Percentiles rank a stretch among this genome's conserved stretches.
Evolutionary conservation across 2,113 vertebrate species (phyloP).

Genomic region (Laticauda laticaudata): DNA sequence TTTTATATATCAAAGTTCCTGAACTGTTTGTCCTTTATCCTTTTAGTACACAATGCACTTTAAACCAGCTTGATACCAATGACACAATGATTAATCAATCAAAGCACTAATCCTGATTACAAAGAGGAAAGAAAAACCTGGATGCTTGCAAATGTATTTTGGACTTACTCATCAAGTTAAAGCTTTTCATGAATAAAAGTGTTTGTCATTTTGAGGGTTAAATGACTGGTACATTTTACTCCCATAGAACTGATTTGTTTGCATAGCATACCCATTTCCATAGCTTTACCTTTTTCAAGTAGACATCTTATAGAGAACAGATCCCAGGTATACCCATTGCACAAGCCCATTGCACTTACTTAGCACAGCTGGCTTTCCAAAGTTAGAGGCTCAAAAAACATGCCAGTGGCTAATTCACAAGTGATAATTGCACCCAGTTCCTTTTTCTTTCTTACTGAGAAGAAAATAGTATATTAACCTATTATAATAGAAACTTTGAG

Average conservation of each 20-base stretch:
- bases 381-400: conserved; percentile 24
- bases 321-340: conserved; percentile 29
- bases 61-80: neutral
- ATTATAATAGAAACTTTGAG: neutral
- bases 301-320: conserved; percentile 21
- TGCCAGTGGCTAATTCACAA: conserved; percentile 25
- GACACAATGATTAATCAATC: conserved; percentile 3
- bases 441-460: conserved; percentile 27
- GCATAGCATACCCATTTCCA: conserved; percentile 21
- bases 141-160: conserved; percentile 6
- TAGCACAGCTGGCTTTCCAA: conserved; percentile 44
- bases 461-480: conserved; percentile 5
- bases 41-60: neutral
- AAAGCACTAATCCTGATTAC: neutral
- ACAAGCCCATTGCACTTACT: conserved; percentile 55
- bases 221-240: conserved; percentile 19
- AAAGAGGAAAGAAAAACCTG: neutral
- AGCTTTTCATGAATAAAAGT: conserved; percentile 16
- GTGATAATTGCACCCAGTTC: conserved; percentile 47
- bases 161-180: neutral
- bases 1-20: neutral
- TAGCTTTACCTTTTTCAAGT: conserved; percentile 23
- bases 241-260: conserved; percentile 32
- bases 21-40: neutral
- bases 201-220: conserved; percentile 28